Base-by-base conservation (phyloP, 2,113 vertebrate genomes). In the Hymenochirus boettgeri region DNA sequence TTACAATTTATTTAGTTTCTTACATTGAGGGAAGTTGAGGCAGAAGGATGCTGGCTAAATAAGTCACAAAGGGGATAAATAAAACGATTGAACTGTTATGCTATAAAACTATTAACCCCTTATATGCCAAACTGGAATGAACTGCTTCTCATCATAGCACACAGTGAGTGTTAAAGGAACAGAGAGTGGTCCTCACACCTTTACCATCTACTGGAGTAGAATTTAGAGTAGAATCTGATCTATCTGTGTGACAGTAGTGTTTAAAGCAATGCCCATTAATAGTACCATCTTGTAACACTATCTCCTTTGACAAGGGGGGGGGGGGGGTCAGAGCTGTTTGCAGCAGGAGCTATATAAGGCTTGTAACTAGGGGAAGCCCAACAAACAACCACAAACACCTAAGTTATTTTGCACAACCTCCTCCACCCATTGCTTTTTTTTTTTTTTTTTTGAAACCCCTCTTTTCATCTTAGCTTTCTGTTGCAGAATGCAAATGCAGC, bases 311-410 rank as follows among this genome's bases (percentile, higher is more conserved):
- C 89, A 89, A 86, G 80, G n/a, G 88, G n/a, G n/a, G n/a, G n/a
- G n/a, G n/a, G n/a, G n/a, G n/a, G n/a, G n/a, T n/a, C n/a, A n/a
- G n/a, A n/a, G 84, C 87, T 83, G 84, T 87, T 88, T 80, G 81
- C 82, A 86, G 90, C 86, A 86, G 80, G 78, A 89, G 84, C 94
- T 96, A 96, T 97, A 95, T 96, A 96, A 93, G 93, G 93, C 89
- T 90, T 85, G 95, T 95, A 96, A 96, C 94, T 88, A 96, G 90
- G 93, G 91, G 87, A 96, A 91, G 89, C 89, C 88, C 90, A 90
- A 92, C 93, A 96, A 97, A 97, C 93, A 97, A 89, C 89, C 87
- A 91, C 93, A 97, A 97, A 97, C 95, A 97, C 92, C 96, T 96
- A 86, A 89, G 92, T 93, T 97, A 96, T 97, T 95, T 93, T 87